Evolutionary conservation across 2,888 invertebrate species (phyloP).

Genomic region (Cyaniris semiargus): DNA sequence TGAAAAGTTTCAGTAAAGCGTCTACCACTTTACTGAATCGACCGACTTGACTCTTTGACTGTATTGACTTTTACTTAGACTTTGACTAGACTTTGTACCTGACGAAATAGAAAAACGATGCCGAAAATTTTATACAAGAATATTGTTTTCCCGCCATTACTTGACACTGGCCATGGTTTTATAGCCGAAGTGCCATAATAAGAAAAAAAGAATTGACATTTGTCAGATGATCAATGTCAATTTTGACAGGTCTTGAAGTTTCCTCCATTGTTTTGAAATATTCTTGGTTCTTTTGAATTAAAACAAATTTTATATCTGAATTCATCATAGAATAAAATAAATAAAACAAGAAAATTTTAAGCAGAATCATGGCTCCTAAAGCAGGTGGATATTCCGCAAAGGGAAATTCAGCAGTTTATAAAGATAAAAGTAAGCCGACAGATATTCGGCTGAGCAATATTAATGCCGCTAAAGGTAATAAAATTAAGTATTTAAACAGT

Average conservation of each 20-base stretch:
- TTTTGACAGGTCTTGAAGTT: slow-evolving; percentile 10
- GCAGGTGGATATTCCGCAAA: slow-evolving; percentile 73
- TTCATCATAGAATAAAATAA: slow-evolving; percentile 29
- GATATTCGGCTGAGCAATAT: slow-evolving; percentile 98
- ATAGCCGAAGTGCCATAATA: too few relatives aligned
- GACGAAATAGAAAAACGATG: too few relatives aligned
- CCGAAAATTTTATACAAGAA: too few relatives aligned
- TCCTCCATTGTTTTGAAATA: slow-evolving; percentile 20
- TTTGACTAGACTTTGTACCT: too few relatives aligned
- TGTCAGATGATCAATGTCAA: slow-evolving; percentile 17
- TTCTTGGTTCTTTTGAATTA: background rate
- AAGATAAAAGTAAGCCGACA: slow-evolving; percentile 95
- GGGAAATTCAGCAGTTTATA: slow-evolving; percentile 83
- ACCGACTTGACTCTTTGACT: too few relatives aligned
- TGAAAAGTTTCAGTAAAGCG: too few relatives aligned
- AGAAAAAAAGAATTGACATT: too few relatives aligned
- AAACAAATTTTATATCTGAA: slow-evolving; percentile 14
- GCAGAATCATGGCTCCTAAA: slow-evolving; percentile 67
- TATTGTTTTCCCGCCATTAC: too few relatives aligned
- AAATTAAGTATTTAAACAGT: slow-evolving; percentile 33
- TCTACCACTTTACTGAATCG: too few relatives aligned
- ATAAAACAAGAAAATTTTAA: slow-evolving; percentile 31
- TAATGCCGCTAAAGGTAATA: slow-evolving; percentile 96
- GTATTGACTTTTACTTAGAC: too few relatives aligned
- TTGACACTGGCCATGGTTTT: too few relatives aligned